These are phyloP conservation scores for Triplophysa siluroides DNA, from an alignment of 2,113 vertebrate genomes.

Conservation along the genomic window DNA sequence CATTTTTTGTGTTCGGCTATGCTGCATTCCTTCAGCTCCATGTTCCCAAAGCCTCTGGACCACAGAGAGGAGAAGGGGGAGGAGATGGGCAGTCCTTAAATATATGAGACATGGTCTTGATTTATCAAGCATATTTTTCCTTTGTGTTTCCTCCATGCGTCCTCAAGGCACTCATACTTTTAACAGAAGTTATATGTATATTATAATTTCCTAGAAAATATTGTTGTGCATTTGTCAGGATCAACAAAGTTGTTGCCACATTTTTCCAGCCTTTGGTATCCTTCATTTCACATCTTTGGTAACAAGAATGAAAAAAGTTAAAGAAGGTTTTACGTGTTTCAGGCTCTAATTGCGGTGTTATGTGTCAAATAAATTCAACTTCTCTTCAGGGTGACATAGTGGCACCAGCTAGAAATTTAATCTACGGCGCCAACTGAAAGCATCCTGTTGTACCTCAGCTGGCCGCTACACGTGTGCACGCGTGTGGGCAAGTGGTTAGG, in stretches of 20 bases:
- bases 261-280: no score
- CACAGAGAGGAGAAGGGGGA: constrained; percentile 31
- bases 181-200: no score
- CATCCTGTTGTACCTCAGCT: constrained; percentile 60
- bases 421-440: constrained; percentile 60
- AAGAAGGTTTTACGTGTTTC: no score
- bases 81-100: constrained; percentile 41
- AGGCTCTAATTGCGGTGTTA: no score
- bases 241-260: no score
- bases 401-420: constrained; percentile 52
- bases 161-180: constrained; percentile 44
- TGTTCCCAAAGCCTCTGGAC: constrained; percentile 42
- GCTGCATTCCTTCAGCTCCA: constrained; percentile 52
- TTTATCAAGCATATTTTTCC: constrained; percentile 53
- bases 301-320: no score
- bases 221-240: no score
- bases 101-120: constrained; percentile 62
- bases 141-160: constrained; percentile 63
- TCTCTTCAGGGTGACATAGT: constrained; percentile 65
- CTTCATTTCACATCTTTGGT: no score
- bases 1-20: constrained; percentile 56
- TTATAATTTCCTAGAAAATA: no score
- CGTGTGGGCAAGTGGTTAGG: constrained; percentile 31
- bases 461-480: constrained; percentile 35
- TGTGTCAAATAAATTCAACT: not conserved